Evolutionary conservation across 35 echinoderm and acorn worm species (phyloP), one percentile per base, ranked within the genome.

Genomic region (Apostichopus japonicus): DNA sequence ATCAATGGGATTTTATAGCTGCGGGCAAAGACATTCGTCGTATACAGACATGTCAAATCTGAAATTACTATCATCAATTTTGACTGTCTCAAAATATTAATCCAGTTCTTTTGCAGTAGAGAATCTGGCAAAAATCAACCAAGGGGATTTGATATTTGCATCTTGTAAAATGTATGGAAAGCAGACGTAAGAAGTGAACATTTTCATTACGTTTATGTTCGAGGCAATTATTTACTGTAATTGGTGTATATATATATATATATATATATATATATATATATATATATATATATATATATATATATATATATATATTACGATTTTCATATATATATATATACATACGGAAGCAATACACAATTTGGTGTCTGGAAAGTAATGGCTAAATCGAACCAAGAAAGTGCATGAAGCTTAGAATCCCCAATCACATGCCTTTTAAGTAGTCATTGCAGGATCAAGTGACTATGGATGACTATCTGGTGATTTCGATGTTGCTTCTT

Each of bases 61-160:
- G 71, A 73, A 73, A 73, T 73, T 73, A n/a, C 71, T 73, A 13
- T 15, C 71, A 73, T 73, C 71, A 73, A 73, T 73, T 73, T 73
- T 73, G 71, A 73, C 71, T 73, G 71, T 73, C 71, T 73, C 71
- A 73, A 73, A 73, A 73, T 21, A 73, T 73, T 73, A 73, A 73
- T 73, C 71, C 71, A 19, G 15, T 73, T 73, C 71, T 73, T 73
- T 73, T 73, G 71, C 71, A 19, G 71, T 73, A 73, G 71, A 73
- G 71, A 73, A 73, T 73, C 71, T 73, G 71, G 71, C 71, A 73
- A 73, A 73, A 73, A 73, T 73, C 71, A 73, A 73, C 71, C 16
- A 23, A 73, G 71, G 71, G 71, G 71, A 73, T 73, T 73, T 73
- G 71, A 73, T 73, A 73, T 23, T 73, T 73, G 71, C 71, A 73